Evolutionary conservation across 92 coral and sea anemone species (phyloP), one percentile per base, ranked within the genome.

Genomic region (Heliopora coerulea): DNA sequence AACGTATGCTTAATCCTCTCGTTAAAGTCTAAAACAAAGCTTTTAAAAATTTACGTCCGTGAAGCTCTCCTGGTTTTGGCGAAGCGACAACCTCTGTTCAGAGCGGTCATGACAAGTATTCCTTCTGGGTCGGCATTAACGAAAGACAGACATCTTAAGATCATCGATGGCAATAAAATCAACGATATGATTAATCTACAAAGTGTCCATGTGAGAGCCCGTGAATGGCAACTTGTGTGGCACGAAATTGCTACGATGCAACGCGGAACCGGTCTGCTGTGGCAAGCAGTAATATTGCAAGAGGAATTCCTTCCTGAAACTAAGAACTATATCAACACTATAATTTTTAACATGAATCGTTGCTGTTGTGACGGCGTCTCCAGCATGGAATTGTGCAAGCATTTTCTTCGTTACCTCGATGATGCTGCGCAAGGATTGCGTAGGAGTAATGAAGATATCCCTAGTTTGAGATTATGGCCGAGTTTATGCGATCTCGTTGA

Each of bases 1-100:
- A 29, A 65, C 29, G 42, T 65, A 21, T 40, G 73, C 44, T 15
- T 44, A 7, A 15, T 30, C 3, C 8, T 65, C 21, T 8, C 56
- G 0, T 20, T 39, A 40, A 44, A 19, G 11, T 65, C 73, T 19
- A 29, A 65, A 29, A 49, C 46, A 20, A 21, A 52, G 20, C 56
- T 65, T 17, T 0, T 27, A 21, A n/a, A 44, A 1, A n/a, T 40
- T 2, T 30, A 42, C n/a, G 73, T 65, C 19, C 31, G 12, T 20
- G 56, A 65, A 8, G 73, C 73, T 42, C 32, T 65, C 31, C 56
- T 65, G 56, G 20, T 65, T 30, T 65, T 65, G 19, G 56, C 73
- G 7, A 65, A 65, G 25, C 73, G 73, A 40, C 73, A 65, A 40
- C 73, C 73, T 7, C n/a, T 44, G 56, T 56, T 65, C 26, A 49